A percentile compares a stretch with the other conserved stretches of the same genome.
Conservation (phyloP, 2,113 vertebrate genomes). For the Antennarius striatus region DNA sequence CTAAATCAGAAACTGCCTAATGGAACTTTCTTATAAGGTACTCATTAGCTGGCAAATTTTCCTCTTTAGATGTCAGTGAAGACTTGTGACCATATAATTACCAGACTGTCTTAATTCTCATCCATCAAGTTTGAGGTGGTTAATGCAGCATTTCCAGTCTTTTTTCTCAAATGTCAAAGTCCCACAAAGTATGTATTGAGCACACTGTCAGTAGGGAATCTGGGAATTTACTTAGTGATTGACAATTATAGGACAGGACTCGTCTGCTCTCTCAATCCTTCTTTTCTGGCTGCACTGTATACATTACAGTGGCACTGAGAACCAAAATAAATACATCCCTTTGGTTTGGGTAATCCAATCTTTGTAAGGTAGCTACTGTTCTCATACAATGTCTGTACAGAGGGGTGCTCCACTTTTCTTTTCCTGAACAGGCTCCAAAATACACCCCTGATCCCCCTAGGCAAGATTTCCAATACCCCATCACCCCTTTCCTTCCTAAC, state of each 20-base stretch:
- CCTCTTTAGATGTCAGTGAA: constrained; percentile 22
- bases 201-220: constrained; percentile 28
- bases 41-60: constrained; percentile 49
- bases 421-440: constrained; percentile 78
- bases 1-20: constrained; percentile 17
- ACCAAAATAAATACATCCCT: constrained; percentile 70
- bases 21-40: constrained; percentile 8
- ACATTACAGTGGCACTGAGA: constrained; percentile 61
- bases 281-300: constrained; percentile 45
- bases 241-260: constrained; percentile 54
- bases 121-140: constrained; percentile 11
- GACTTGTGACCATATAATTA: constrained; percentile 12
- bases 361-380: constrained; percentile 75
- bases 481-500: constrained; percentile 33
- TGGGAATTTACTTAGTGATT: constrained; percentile 48
- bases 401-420: constrained; percentile 73
- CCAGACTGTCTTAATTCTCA: constrained; percentile 18
- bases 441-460: constrained; percentile 63
- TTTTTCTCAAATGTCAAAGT: constrained; percentile 7
- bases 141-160: constrained; percentile 6
- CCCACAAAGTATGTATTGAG: constrained; percentile 13
- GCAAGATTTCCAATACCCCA: constrained; percentile 51
- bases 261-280: constrained; percentile 34
- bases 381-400: constrained; percentile 65
- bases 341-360: constrained; percentile 65